Evolutionary conservation across 1,140 invertebrate species (phyloP).

Genomic region (Megalopta genalis): DNA sequence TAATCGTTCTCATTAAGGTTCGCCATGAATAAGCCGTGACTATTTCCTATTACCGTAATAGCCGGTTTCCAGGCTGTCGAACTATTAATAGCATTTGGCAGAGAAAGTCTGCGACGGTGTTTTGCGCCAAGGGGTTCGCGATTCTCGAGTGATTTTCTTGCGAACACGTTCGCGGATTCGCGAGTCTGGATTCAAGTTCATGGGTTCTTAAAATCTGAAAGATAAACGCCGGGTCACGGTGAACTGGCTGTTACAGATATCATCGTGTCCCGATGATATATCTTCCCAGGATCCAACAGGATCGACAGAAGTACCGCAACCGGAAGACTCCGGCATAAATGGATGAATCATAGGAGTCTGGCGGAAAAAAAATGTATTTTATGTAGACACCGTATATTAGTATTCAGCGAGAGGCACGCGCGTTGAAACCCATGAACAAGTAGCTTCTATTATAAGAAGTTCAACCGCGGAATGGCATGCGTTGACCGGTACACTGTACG

Average conservation of each 20-base stretch:
- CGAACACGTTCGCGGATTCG: too few species aligned
- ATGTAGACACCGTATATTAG: not conserved
- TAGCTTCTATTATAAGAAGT: conserved; percentile 31
- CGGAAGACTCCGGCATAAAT: not conserved
- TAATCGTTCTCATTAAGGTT: conserved; percentile 26
- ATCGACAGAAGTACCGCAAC: not conserved
- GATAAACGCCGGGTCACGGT: not conserved
- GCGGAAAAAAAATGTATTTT: not conserved
- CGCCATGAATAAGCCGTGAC: conserved; percentile 33
- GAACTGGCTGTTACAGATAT: not conserved
- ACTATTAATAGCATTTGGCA: conserved; percentile 67
- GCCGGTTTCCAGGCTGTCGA: conserved; percentile 42
- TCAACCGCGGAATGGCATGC: not conserved
- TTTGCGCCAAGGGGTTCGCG: conserved; percentile 35
- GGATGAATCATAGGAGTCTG: not conserved
- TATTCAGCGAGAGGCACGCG: conserved; percentile 6
- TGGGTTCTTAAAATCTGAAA: not conserved
- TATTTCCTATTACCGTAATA: conserved; percentile 68
- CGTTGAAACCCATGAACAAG: conserved; percentile 22
- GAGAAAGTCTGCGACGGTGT: conserved; percentile 53
- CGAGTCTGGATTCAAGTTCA: not conserved
- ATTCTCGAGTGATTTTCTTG: conserved; percentile 30
- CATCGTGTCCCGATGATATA: conserved; percentile 9
- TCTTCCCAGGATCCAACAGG: not conserved
- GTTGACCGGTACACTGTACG: not conserved